These are phyloP conservation scores for Colistium nudipinnis DNA, from an alignment of 2,113 vertebrate species.

Conservation along the genomic window DNA sequence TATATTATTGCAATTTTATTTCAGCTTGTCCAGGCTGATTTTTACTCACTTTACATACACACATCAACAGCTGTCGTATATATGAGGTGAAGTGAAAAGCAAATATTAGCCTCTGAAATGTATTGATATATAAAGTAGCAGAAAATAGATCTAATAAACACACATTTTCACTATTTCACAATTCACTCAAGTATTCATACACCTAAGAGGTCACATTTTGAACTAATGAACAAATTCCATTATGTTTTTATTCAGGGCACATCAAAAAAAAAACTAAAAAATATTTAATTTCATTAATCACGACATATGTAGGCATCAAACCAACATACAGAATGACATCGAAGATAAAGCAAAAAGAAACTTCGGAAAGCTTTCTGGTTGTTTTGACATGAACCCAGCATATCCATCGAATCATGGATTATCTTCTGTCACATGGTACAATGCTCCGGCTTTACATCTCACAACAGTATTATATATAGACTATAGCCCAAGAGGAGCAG, in stretches of 20 bases:
- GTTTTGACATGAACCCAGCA: conserved; percentile 5
- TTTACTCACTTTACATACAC: no score
- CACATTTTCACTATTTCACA: no score
- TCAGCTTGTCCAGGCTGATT: background rate
- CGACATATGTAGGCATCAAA: no score
- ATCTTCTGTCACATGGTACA: conserved; percentile 33
- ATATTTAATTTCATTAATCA: no score
- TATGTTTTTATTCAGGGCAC: background rate
- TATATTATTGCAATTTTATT: background rate
- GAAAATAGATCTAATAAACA: no score
- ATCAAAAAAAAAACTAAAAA: no score
- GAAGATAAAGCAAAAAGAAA: background rate
- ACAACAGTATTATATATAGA: conserved; percentile 41
- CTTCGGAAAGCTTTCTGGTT: background rate
- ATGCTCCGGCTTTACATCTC: conserved; percentile 33
- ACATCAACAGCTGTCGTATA: background rate
- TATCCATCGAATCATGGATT: conserved; percentile 34
- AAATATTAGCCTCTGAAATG: background rate
- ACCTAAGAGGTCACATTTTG: no score
- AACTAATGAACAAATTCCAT: background rate
- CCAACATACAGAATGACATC: background rate
- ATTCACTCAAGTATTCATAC: no score
- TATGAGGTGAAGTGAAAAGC: background rate
- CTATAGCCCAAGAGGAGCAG: conserved; percentile 11
- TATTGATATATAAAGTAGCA: background rate